These are phyloP conservation scores for Zaprionus capensis DNA, from an alignment of 1,140 invertebrate genomes.

Conservation along the genomic window DNA sequence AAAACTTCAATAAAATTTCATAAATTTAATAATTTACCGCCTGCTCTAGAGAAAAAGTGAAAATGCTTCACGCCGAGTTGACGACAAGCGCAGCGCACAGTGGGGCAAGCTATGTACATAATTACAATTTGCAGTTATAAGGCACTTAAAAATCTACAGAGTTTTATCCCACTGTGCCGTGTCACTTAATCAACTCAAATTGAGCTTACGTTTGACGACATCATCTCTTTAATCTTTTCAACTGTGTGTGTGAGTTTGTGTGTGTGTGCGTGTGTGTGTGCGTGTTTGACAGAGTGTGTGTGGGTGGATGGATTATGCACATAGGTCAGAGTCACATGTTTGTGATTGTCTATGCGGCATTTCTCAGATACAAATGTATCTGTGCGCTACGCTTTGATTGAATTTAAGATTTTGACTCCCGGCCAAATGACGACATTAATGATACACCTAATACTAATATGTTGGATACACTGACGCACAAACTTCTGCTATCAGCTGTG, in stretches of 20 bases:
- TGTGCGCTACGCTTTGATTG: constrained; percentile 48
- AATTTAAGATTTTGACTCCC: constrained; percentile 48
- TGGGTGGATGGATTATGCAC: constrained; percentile 46
- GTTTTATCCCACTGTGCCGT: constrained; percentile 48
- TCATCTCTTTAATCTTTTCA: constrained; percentile 70
- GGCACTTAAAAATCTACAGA: not conserved
- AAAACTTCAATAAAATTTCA: constrained; percentile 81
- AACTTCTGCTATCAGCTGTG: not conserved
- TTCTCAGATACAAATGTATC: constrained; percentile 48
- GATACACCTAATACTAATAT: constrained; percentile 41
- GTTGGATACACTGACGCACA: constrained; percentile 33
- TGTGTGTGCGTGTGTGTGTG: not conserved
- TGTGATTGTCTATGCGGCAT: constrained; percentile 54
- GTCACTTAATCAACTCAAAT: constrained; percentile 75
- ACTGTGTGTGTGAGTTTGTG: constrained; percentile 39
- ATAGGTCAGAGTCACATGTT: constrained; percentile 53
- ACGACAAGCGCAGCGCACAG: constrained; percentile 56
- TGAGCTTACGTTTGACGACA: constrained; percentile 54
- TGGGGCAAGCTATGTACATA: constrained; percentile 14
- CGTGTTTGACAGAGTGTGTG: not conserved
- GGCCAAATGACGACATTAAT: constrained; percentile 42
- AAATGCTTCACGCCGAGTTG: constrained; percentile 55
- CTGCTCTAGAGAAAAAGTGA: constrained; percentile 71
- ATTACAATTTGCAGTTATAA: not conserved
- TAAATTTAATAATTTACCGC: constrained; percentile 79